Evolutionary conservation across 1,140 invertebrate species (phyloP).

Genomic region (Eufriesea mexicana): DNA sequence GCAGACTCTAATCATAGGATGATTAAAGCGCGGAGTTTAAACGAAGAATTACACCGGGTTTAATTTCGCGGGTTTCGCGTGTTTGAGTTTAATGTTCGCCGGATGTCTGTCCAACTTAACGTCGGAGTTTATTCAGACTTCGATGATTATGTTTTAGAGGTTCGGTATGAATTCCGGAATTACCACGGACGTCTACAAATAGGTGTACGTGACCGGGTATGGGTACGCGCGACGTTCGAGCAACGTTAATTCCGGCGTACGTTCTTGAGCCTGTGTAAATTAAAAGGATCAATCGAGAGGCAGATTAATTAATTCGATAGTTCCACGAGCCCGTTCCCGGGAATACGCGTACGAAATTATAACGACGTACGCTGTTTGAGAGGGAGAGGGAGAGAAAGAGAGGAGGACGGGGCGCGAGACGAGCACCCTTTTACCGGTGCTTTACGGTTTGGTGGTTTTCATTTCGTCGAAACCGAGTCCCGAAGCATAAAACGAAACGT

Average conservation of each 20-base stretch:
- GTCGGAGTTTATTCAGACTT: background rate
- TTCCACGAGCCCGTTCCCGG: background rate
- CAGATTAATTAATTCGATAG: constrained; percentile 6
- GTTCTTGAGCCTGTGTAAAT: background rate
- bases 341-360: background rate
- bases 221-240: background rate
- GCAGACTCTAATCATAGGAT: background rate
- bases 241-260: background rate
- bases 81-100: background rate
- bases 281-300: background rate
- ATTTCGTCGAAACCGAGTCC: background rate
- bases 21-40: background rate
- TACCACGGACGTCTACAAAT: background rate
- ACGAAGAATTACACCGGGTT: background rate
- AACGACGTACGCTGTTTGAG: background rate
- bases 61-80: background rate
- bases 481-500: background rate
- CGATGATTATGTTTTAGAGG: background rate
- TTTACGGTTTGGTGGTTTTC: background rate
- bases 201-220: background rate
- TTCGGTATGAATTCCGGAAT: background rate
- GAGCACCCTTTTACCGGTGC: background rate
- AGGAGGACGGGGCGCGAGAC: background rate
- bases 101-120: background rate
- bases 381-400: background rate